Conservation (phyloP, 2,888 invertebrate species). For the Aspidapion aeneum region DNA sequence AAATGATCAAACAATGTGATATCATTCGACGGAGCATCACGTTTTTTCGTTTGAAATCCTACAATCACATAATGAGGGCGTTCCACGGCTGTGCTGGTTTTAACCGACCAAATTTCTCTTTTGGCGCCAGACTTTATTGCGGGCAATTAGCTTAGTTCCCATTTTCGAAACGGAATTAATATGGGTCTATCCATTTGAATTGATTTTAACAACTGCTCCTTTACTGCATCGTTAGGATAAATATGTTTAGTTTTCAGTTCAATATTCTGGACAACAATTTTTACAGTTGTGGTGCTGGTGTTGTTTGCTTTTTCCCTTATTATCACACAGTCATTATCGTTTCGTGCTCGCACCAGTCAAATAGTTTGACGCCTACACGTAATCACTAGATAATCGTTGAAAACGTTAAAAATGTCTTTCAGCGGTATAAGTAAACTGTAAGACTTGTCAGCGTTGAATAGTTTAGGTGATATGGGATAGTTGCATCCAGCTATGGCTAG, state of each 20-base stretch:
- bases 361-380: slow-evolving; percentile 20
- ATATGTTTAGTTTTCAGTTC: slow-evolving; percentile 20
- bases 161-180: too few species aligned
- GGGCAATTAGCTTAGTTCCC: slow-evolving; percentile 24
- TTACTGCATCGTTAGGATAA: slow-evolving; percentile 21
- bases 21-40: slow-evolving; percentile 10
- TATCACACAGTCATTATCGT: too few species aligned
- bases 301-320: too few species aligned
- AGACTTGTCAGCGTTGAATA: slow-evolving; percentile 2
- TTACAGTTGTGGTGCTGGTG: slow-evolving; percentile 1
- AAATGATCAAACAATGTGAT: slow-evolving; percentile 17
- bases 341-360: slow-evolving; percentile 19
- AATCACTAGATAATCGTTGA: slow-evolving; percentile 19
- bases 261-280: slow-evolving; percentile 13
- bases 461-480: slow-evolving; percentile 11
- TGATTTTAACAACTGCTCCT: slow-evolving; percentile 15
- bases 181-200: too few species aligned
- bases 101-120: too few species aligned
- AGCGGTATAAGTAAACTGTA: slow-evolving; percentile 20
- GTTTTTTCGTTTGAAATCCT: slow-evolving; percentile 16
- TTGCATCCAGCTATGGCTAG: slow-evolving; percentile 19
- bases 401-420: slow-evolving; percentile 20
- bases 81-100: too few species aligned
- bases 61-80: slow-evolving; percentile 21
- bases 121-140: slow-evolving; percentile 7